Evolutionary conservation across 2,113 vertebrate genomes (phyloP).

Genomic region (Myrmecophaga tridactyla): DNA sequence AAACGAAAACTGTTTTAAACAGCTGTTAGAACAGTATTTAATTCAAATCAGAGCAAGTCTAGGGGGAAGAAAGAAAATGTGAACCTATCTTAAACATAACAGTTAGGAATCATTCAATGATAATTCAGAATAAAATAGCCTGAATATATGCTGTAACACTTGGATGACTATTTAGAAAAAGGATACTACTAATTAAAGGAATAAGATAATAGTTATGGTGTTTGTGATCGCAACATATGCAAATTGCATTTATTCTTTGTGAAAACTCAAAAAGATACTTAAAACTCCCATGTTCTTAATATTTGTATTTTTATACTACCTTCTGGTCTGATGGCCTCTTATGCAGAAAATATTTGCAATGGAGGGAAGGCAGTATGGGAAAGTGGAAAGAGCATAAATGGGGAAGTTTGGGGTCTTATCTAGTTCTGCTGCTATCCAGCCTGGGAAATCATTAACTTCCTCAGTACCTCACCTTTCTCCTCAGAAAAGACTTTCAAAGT

Average conservation of each 20-base stretch:
- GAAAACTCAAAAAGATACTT: not conserved
- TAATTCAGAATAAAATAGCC: not conserved
- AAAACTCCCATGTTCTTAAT: not conserved
- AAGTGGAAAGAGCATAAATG: not conserved
- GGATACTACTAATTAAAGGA: not conserved
- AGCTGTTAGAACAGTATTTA: slow-evolving; percentile 62
- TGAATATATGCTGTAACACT: not conserved
- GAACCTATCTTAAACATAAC: not conserved
- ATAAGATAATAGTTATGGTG: not conserved
- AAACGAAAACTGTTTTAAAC: slow-evolving; percentile 71
- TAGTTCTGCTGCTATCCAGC: not conserved
- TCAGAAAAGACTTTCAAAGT: not conserved
- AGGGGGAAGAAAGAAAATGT: slow-evolving; percentile 55
- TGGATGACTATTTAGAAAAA: not conserved
- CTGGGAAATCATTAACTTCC: not conserved
- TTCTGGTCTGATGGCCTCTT: not conserved
- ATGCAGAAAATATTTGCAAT: not conserved
- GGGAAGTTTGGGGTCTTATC: rapidly evolving
- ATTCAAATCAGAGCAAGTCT: slow-evolving; percentile 72
- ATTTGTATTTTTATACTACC: not conserved
- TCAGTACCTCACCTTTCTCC: not conserved
- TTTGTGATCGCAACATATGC: not conserved
- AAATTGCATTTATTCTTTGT: not conserved
- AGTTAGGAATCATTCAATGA: not conserved
- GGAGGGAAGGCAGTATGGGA: not conserved